Base-by-base conservation (phyloP, 1,140 invertebrate genomes). In the Ganaspis sp. region DNA sequence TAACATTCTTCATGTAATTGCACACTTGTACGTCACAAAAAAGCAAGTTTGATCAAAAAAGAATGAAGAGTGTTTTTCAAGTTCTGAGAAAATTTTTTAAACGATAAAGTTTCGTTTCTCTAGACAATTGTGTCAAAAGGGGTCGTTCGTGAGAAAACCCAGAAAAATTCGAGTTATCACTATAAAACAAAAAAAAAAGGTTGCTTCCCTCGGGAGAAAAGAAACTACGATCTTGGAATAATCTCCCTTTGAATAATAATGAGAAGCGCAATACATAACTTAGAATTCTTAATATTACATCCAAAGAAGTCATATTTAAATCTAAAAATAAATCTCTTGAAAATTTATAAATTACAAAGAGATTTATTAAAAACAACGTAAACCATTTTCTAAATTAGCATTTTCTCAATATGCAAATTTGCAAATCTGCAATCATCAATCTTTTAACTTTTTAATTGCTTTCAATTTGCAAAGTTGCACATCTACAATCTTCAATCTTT, bases 71-170 rank as follows among this genome's bases (percentile, higher is more conserved):
- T 21, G n/a, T 23, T 21, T 9, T 54, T 21, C n/a, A 71, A 42
- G 64, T 72, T 34, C 40, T 29, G 45, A 76, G 34, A 73, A 26
- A 49, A 74, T 69, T 74, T 74, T 37, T n/a, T 54, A 74, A 64
- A 37, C 69, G 72, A 37, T 77, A 53, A 74, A 38, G 9, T 21
- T 58, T 58, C 11, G 21, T 21, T 58, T 23, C 21, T 58, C 19
- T 58, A 23, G 21, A 12, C 53, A 58, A 58, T 58, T 58, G 53
- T 23, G 53, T 23, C 23, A 58, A 58, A 58, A 58, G 8, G 19
- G 21, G 53, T 58, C 19, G 21, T 23, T 49, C n/a, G 45, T 49
- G 15, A 49, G 17, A 49, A 49, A 49, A 49, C 0, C 45, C 45
- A 49, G 45, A 49, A 49, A 49, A 49, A 49, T 49, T 49, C 45